These are phyloP conservation scores for Cuniculus paca DNA, from an alignment of 2,797 vertebrate species.

Conservation along the genomic window DNA sequence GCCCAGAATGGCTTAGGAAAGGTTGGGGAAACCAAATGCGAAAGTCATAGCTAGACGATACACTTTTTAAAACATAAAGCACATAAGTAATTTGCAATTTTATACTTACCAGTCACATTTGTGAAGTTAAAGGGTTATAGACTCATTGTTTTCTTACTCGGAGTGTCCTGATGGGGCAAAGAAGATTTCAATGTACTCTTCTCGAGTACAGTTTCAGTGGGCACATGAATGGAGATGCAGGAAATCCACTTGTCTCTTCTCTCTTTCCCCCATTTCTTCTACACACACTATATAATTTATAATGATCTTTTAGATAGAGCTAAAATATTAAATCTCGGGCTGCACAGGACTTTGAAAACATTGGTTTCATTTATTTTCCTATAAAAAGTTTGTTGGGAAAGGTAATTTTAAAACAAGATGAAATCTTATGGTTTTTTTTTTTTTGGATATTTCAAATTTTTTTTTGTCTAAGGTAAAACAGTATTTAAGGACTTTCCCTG, in stretches of 20 bases:
- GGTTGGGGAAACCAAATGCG: background rate
- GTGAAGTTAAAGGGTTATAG: background rate
- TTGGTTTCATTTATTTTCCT: background rate
- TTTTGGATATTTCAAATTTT: constrained; percentile 4
- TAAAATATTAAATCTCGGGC: constrained; percentile 26
- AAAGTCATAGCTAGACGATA: background rate
- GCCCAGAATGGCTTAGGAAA: background rate
- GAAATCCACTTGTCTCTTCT: background rate
- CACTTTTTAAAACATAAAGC: background rate
- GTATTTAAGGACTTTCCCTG: background rate
- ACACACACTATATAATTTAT: background rate
- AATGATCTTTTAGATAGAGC: background rate
- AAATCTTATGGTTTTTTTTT: background rate
- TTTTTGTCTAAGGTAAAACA: background rate
- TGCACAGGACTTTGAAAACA: background rate
- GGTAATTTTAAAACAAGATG: background rate
- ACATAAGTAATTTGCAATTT: background rate
- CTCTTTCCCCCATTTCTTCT: background rate
- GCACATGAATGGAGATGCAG: background rate
- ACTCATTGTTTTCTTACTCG: background rate
- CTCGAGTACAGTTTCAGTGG: background rate
- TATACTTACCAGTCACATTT: constrained; percentile 7
- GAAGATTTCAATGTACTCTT: background rate
- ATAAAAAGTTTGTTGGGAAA: background rate
- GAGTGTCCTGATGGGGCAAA: background rate